Base-by-base conservation (phyloP, 30 jellyfish, hydroid and myxozoan genomes). In the Aurelia sp. region DNA sequence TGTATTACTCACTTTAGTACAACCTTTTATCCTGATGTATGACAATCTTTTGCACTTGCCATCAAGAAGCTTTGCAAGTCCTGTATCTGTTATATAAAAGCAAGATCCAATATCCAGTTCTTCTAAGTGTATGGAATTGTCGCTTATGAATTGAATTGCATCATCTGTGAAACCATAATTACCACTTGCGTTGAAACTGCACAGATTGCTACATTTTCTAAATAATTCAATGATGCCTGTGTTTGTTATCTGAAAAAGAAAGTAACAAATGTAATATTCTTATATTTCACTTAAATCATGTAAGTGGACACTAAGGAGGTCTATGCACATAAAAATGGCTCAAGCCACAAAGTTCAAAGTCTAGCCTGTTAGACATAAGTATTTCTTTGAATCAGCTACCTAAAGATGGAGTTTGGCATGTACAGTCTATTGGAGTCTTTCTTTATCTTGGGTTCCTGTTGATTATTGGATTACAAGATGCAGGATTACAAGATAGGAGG, bases 121-220 rank as follows among this genome's bases (percentile, higher is more conserved):
- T 55, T 53, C 59, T 15, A 83, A 20, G 74, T 55, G 71, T 16
- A 13, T 40, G 35, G 85, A 50, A 74, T 69, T 71, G 16, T 20
- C 19, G 12, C 92, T 79, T 20, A 83, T 83, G 27, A 70, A 83
- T 47, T 83, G 61, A 82, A 83, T 62, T 12, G 92, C 92, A 22
- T 70, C 80, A 60, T 83, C 92, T 53, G 86, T 83, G 63, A 83
- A 83, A 19, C 92, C 92, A 72, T 83, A 83, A 67, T 83, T 83
- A 15, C 82, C 82, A 83, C 84, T 74, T 35, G 82, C 81, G 19
- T 59, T 31, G 81, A 70, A 83, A 47, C 19, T 27, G 57, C 53
- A 7, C 15, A 83, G 48, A 18, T 61, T 72, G 3, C 22, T 38
- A 62, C 92, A 83, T 74, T 53, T 40, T 59, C 50, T 83, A 30